Evolutionary conservation across 2,113 vertebrate species (phyloP).

Genomic region (Aix galericulata): DNA sequence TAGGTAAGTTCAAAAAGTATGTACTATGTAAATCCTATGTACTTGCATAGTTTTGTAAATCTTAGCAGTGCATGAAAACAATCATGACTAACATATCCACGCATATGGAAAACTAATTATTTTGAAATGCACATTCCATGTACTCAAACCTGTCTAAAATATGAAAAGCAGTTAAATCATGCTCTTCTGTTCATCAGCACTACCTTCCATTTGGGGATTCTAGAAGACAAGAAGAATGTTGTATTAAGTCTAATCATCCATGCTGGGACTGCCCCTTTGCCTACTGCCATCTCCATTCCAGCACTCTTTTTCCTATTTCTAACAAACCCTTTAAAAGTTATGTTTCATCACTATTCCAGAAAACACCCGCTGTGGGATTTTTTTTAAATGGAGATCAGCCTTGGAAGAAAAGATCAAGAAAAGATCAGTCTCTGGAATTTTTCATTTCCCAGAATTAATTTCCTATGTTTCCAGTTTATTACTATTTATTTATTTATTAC

Average conservation of each 20-base stretch:
- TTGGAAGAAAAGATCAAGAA: not conserved
- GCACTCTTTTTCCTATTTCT: not conserved
- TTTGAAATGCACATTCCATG: not conserved
- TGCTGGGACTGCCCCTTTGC: not conserved
- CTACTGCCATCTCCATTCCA: not conserved
- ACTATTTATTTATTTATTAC: not conserved
- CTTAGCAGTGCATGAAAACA: not conserved
- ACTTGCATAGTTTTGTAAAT: not conserved
- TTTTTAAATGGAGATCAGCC: not conserved
- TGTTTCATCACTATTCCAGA: not conserved
- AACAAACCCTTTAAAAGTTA: not conserved
- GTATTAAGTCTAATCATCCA: accelerated
- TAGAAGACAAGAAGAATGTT: not conserved
- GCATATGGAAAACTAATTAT: not conserved
- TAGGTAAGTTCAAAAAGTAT: not conserved
- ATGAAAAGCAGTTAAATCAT: not conserved
- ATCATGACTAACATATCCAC: not conserved
- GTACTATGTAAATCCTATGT: not conserved
- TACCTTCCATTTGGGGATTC: accelerated
- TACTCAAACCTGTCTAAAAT: not conserved
- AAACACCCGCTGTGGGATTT: not conserved
- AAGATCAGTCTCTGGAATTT: not conserved
- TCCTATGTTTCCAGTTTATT: accelerated
- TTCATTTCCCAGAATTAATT: not conserved
- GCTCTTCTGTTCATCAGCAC: not conserved